phyloP scores from a whole-genome alignment of 2,797 vertebrate genomes.

The Clarias laeviceps region DNA sequence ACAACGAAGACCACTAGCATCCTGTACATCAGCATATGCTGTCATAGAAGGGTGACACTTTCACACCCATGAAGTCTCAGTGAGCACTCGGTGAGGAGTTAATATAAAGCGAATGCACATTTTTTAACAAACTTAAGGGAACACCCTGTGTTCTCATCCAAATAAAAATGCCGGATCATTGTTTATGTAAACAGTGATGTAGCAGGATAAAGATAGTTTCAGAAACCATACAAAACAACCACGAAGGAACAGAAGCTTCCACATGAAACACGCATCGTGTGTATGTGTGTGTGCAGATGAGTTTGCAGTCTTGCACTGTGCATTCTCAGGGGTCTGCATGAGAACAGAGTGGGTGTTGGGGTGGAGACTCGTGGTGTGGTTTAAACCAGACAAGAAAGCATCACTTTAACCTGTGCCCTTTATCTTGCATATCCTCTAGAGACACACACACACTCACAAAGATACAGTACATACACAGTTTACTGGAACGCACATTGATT shows the following conservation, averaged over 20 bases:
- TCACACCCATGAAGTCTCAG: background rate
- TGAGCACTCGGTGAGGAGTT: background rate
- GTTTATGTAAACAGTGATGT: slow-evolving; percentile 70
- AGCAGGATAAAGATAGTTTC: slow-evolving; percentile 64
- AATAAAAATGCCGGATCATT: background rate
- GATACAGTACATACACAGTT: background rate
- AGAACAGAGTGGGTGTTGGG: slow-evolving; percentile 41
- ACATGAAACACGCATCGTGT: slow-evolving; percentile 69
- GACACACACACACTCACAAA: background rate
- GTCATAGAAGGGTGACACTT: background rate
- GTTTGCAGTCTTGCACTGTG: slow-evolving; percentile 54
- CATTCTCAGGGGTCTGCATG: slow-evolving; percentile 45
- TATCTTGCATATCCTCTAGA: slow-evolving; percentile 5
- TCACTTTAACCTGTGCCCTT: slow-evolving; percentile 35
- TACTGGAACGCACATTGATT: slow-evolving; percentile 44
- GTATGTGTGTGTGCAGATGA: slow-evolving; percentile 2
- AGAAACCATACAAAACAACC: slow-evolving; percentile 51
- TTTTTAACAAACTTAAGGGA: background rate
- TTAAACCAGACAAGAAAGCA: slow-evolving; percentile 41
- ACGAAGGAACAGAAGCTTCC: slow-evolving; percentile 67
- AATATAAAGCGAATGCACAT: background rate
- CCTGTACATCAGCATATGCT: slow-evolving; percentile 21
- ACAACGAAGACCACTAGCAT: slow-evolving; percentile 35
- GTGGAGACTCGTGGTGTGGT: slow-evolving; percentile 46
- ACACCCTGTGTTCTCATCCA: background rate